Conservation (phyloP, 2,113 vertebrate genomes). For the Choloepus hoffmanni region DNA sequence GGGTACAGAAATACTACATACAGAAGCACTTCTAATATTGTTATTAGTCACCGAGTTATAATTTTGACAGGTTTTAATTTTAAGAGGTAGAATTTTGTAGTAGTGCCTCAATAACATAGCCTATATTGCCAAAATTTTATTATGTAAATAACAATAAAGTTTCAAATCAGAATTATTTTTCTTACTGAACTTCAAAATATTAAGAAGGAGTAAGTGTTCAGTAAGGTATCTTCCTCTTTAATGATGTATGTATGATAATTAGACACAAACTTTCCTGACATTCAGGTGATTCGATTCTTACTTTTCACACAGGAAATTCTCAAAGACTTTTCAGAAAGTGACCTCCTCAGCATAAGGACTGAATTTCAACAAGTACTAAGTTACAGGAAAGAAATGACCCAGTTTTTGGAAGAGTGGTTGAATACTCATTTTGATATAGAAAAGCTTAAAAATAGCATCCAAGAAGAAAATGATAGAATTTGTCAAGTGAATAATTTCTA, state of each 20-base stretch:
- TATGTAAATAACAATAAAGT: slow-evolving; percentile 9
- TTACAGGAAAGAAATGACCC: slow-evolving; percentile 76
- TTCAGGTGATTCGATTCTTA: neutral
- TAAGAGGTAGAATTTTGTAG: neutral
- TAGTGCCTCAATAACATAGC: neutral
- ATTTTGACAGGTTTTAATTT: neutral
- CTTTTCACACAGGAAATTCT: slow-evolving; percentile 83
- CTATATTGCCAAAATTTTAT: neutral
- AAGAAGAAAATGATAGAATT: slow-evolving; percentile 83
- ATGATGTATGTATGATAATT: neutral
- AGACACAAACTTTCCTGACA: neutral
- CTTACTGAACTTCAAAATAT: slow-evolving; percentile 31
- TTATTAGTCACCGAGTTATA: neutral
- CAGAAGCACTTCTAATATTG: neutral
- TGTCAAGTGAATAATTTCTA: slow-evolving; percentile 80
- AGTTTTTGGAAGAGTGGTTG: slow-evolving; percentile 82
- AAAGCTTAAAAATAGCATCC: slow-evolving; percentile 80
- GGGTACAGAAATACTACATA: neutral
- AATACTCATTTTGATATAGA: slow-evolving; percentile 75
- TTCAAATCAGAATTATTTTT: neutral
- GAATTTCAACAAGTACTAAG: slow-evolving; percentile 81
- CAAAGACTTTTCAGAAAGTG: slow-evolving; percentile 83
- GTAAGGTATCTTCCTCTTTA: neutral
- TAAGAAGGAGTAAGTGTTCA: neutral
- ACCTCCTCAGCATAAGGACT: slow-evolving; percentile 79